Evolutionary conservation across 2,797 vertebrate species (phyloP), one percentile per base, ranked within the genome.

Genomic region (Typhlichthys subterraneus): DNA sequence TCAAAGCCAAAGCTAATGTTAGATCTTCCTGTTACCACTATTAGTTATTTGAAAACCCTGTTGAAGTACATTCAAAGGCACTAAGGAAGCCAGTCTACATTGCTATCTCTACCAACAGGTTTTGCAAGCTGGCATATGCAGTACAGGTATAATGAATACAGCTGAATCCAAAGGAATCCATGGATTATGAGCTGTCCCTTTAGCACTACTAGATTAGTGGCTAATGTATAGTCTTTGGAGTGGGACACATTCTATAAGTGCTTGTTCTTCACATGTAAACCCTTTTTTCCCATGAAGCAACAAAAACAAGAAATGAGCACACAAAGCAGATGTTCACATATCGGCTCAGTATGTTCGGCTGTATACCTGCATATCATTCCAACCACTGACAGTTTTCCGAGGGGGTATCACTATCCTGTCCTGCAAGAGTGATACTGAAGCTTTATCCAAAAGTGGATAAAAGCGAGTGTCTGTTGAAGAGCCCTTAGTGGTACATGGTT

Each of bases 41-140:
- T 57, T 42, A 56, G 59, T 72, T 65, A 54, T 61, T 79, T 76
- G 75, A 84, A 85, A 89, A 92, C 89, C 91, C 89, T 89, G 88
- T 91, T 89, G 79, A 81, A 86, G 86, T 85, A 91, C 84, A 84
- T 80, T 87, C 84, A 89, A 92, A 93, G 93, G 93, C 93, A 94
- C 93, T 92, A 90, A 85, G 86, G 87, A 88, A 88, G 85, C 85
- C 89, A 88, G 88, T 90, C 87, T 67, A 87, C 85, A 65, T 77
- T 62, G 65, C 81, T 82, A 61, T 76, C 75, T 84, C 79, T 56
- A 45, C 73, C 74, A 65, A 71, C 60, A 79, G 80, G 65, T 73
- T 57, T 59, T 80, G 80, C 81, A 89, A 90, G 84, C 84, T 87
- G 87, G 83, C 79, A 10, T 83, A 82, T 81, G 87, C 72, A 69